A percentile compares a stretch with the other conserved stretches of the same genome.
Conservation (phyloP, 2,113 vertebrate species). For the Coregonus clupeaformis region DNA sequence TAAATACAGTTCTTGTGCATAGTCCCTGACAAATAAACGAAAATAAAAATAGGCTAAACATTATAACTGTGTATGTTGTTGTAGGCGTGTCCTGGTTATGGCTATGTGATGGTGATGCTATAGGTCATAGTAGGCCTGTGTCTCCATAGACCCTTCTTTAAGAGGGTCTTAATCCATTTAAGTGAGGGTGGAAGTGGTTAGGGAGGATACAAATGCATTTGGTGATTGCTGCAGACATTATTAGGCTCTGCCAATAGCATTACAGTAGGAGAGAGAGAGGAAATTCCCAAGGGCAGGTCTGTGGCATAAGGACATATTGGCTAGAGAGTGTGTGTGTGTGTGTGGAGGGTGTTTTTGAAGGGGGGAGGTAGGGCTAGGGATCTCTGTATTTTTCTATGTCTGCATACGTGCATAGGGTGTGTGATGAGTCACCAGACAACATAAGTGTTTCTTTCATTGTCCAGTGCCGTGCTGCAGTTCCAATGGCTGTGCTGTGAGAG, state of each 20-base stretch:
- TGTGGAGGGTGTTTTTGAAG: neutral
- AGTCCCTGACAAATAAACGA: too few relatives aligned
- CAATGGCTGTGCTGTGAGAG: slow-evolving; percentile 17
- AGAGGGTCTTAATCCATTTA: slow-evolving; percentile 40
- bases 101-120: neutral
- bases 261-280: slow-evolving; percentile 32
- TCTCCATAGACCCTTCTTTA: neutral
- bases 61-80: too few relatives aligned
- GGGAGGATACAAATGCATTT: slow-evolving; percentile 44
- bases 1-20: too few relatives aligned
- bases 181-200: slow-evolving; percentile 15
- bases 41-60: too few relatives aligned
- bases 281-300: neutral
- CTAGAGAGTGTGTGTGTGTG: neutral
- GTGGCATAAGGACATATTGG: neutral
- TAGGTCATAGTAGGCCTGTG: slow-evolving; percentile 2
- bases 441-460: neutral
- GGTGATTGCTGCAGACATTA: slow-evolving; percentile 47
- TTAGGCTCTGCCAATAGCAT: slow-evolving; percentile 43
- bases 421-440: neutral
- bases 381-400: neutral
- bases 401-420: neutral
- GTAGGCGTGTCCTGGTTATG: neutral
- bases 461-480: neutral
- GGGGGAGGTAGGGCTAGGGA: neutral